These are phyloP conservation scores for Manacus vitellinus DNA, from an alignment of 2,113 vertebrate genomes.

Conservation along the genomic window DNA sequence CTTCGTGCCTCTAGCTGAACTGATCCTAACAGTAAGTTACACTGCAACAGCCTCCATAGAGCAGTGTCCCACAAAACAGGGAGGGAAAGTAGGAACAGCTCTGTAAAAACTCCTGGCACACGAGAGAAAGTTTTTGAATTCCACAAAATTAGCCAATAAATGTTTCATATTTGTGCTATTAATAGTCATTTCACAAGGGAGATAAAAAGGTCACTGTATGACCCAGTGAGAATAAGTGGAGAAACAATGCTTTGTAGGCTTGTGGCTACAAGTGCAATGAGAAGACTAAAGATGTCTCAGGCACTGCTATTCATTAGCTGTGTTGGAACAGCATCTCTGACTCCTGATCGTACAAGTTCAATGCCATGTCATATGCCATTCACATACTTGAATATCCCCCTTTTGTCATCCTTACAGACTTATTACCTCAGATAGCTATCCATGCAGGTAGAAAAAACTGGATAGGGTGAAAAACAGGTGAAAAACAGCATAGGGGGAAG, in stretches of 20 bases:
- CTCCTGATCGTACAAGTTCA: background rate
- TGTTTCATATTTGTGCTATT: background rate
- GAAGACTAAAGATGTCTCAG: background rate
- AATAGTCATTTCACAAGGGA: background rate
- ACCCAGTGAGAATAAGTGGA: background rate
- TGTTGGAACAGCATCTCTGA: background rate
- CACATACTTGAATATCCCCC: background rate
- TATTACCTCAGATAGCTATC: background rate
- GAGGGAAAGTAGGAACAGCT: background rate
- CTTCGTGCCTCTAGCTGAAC: background rate
- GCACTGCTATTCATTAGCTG: background rate
- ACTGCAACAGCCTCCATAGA: rapidly evolving
- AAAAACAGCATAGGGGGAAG: background rate
- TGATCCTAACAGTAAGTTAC: background rate
- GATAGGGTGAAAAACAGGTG: background rate
- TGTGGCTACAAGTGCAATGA: background rate
- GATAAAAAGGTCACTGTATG: rapidly evolving
- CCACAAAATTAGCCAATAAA: background rate
- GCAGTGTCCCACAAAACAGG: background rate
- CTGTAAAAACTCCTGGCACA: background rate
- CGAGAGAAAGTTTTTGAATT: background rate
- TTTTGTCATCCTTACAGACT: background rate
- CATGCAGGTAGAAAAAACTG: background rate
- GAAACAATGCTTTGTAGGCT: background rate
- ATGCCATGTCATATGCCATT: background rate